Percentiles rank a stretch among this genome's conserved stretches.
phyloP scores from a whole-genome alignment of 2,113 vertebrate genomes.

The Python bivittatus region DNA sequence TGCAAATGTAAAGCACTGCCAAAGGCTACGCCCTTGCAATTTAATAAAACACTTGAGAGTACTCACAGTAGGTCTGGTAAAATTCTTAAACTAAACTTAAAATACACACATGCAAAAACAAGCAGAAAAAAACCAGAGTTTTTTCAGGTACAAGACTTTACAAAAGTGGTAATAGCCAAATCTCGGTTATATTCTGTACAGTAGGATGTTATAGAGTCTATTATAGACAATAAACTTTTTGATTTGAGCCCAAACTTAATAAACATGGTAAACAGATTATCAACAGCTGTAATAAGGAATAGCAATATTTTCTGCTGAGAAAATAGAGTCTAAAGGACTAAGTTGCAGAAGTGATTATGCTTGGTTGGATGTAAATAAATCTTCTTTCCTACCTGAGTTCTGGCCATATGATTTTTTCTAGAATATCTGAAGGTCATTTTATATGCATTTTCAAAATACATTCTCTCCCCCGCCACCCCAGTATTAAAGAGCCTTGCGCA shows the following conservation, averaged over 20 bases:
- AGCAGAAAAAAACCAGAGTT: neutral
- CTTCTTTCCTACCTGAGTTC: neutral
- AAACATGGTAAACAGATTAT: neutral
- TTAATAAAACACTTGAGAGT: slow-evolving; percentile 36
- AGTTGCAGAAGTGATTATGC: neutral
- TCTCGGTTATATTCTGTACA: neutral
- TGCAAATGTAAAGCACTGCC: slow-evolving; percentile 26
- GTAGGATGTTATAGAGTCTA: neutral
- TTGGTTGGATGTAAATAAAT: neutral
- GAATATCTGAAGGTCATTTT: neutral
- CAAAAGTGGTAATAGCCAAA: neutral
- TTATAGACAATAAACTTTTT: slow-evolving; percentile 14
- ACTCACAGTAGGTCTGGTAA: slow-evolving; percentile 22
- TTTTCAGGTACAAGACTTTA: slow-evolving; percentile 14
- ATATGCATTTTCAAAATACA: neutral
- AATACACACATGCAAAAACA: neutral
- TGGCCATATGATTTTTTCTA: neutral
- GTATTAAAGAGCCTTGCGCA: neutral
- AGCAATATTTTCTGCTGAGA: too few species aligned
- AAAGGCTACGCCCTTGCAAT: slow-evolving; percentile 32
- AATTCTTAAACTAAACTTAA: neutral
- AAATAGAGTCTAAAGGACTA: neutral
- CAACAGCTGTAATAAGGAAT: neutral
- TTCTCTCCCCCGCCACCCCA: neutral
- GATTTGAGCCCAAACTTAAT: neutral